A percentile compares a stretch with the other conserved stretches of the same genome.
Evolutionary conservation across 1,140 invertebrate genomes (phyloP).

Genomic region (Sycophaga agraensis): DNA sequence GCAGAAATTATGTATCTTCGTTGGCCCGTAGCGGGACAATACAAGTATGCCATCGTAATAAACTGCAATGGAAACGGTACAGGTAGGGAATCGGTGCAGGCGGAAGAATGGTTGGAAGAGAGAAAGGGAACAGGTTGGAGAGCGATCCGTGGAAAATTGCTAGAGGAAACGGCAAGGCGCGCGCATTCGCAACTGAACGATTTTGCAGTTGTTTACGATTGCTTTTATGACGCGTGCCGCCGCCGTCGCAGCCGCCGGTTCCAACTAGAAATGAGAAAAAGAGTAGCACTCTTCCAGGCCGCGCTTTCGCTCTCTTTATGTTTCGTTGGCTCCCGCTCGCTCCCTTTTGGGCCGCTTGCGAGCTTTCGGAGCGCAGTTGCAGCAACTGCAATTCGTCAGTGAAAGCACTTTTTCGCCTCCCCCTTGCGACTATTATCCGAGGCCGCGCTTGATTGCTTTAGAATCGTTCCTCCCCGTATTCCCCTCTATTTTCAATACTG

Average conservation of each 20-base stretch:
- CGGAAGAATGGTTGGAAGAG: background rate
- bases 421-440: slow-evolving; percentile 21
- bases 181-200: background rate
- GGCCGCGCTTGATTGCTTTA: slow-evolving; percentile 6
- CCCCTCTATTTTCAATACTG: slow-evolving; percentile 2
- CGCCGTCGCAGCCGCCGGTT: background rate
- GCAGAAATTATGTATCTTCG: background rate
- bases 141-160: slow-evolving; percentile 18
- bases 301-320: too few relatives aligned
- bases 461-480: background rate
- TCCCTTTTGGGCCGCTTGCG: too few relatives aligned
- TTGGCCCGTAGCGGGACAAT: background rate
- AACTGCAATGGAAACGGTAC: too few relatives aligned
- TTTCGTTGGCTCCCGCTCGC: too few relatives aligned
- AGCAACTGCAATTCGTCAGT: slow-evolving; percentile 6
- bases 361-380: too few relatives aligned
- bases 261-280: slow-evolving; percentile 11
- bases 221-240: slow-evolving; percentile 23
- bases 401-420: background rate
- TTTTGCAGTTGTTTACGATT: slow-evolving; percentile 27
- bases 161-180: background rate
- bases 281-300: background rate
- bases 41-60: background rate
- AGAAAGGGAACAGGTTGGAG: background rate
- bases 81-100: too few relatives aligned